phyloP scores from a whole-genome alignment of 2,113 vertebrate genomes.

The Vidua chalybeata region DNA sequence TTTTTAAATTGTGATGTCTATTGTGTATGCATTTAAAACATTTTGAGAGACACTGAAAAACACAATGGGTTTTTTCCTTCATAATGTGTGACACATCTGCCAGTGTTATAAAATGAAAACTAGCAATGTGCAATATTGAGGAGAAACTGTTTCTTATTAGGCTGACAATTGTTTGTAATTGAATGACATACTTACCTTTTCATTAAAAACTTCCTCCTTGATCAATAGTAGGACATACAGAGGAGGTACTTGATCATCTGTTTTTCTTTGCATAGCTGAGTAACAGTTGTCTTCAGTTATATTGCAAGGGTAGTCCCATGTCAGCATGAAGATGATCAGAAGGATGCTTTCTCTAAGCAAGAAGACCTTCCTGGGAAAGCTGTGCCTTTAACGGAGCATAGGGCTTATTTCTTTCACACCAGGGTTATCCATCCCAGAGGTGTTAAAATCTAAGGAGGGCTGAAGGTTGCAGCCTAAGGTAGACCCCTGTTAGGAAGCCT shows the following conservation, averaged over 20 bases:
- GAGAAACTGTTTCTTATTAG: neutral
- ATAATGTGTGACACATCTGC: neutral
- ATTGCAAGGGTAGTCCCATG: neutral
- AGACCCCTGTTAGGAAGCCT: neutral
- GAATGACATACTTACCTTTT: neutral
- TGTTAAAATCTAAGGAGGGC: neutral
- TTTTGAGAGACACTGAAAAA: neutral
- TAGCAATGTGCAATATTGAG: neutral
- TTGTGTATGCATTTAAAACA: neutral
- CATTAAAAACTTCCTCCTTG: neutral
- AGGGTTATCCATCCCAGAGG: neutral
- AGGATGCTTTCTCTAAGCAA: neutral
- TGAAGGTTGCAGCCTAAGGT: neutral
- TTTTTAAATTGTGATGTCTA: neutral
- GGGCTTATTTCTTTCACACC: neutral
- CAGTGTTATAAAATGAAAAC: neutral
- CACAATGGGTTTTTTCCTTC: neutral
- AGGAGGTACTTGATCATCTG: accelerated
- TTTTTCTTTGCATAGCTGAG: neutral
- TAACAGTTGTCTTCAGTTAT: neutral
- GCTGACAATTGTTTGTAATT: neutral
- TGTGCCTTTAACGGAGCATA: neutral
- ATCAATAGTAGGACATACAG: neutral
- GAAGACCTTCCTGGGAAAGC: neutral
- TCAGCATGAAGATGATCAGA: neutral